Base-by-base conservation (phyloP, 2,797 vertebrate species). In the Oreortyx pictus region DNA sequence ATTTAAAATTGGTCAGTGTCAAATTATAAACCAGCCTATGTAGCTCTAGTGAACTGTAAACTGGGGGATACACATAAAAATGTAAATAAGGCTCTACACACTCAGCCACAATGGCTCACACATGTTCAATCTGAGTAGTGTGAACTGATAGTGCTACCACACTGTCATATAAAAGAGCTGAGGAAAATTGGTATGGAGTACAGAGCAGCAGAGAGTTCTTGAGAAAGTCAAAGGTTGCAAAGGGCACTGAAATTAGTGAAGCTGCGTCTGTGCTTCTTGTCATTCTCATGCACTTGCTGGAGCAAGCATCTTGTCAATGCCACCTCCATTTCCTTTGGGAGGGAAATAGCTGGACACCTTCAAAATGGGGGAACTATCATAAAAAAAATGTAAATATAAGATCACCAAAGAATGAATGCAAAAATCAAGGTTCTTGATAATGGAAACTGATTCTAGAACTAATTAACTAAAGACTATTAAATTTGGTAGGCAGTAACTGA, bases 61-160 rank as follows among this genome's bases (percentile, higher is more conserved):
- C 1, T 29, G 24, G 14, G 19, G 7, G 29, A n/a, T 65, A 35
- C 2, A 82, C 84, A 74, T 49, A 16, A n/a, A 72, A 52, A 16
- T 1, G 0, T 15, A 49, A 74, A 10, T 27, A 62, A 56, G 70
- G 23, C 37, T 61, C 31, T 41, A 1, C 9, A 24, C 4, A 8
- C 16, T 20, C 35, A 66, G 22, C 16, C 60, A 33, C 9, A 19
- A 37, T n/a, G 25, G 6, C 22, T 54, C 37, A 52, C 10, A 27
- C 8, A 10, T 14, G 7, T n/a, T 47, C 31, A 37, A 4, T 7
- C 7, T 17, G 41, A 61, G 39, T 1, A 66, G 27, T 11, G 31
- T 4, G 49, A 82, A 19, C 20, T 29, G n/a, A 7, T 7, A 44
- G 20, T 18, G 35, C 19, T 37, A 6, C 37, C 3, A 1, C 14